Base-by-base conservation (phyloP, 2,113 vertebrate genomes). In the Zapus hudsonius region DNA sequence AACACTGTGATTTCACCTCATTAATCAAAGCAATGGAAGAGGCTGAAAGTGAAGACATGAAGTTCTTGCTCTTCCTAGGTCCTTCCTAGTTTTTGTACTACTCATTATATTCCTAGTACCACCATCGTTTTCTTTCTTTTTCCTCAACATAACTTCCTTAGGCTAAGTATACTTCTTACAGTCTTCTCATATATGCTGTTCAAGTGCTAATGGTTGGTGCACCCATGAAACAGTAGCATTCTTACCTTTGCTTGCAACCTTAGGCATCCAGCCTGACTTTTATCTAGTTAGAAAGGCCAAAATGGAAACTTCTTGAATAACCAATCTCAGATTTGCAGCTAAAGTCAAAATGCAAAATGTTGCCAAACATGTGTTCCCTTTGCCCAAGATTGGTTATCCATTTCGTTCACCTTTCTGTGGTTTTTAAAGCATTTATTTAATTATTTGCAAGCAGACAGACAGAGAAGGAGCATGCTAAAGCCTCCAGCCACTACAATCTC, bases 331-430 rank as follows among this genome's bases (percentile, higher is more conserved):
- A 79, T 88, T n/a, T 70, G 79, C 93, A 96, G 47, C 79, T 93
- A 36, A 94, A 93, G 69, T 84, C n/a, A 91, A 87, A 72, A 84
- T 52, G 44, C 23, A 84, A 38, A 84, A 83, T 88, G 52, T 75
- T 95, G 82, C 64, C 92, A 96, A 90, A 63, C 87, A 87, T 52
- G 40, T 95, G 93, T 40, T 94, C 64, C 63, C 33, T 90, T 93
- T 95, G 57, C 59, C 69, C 81, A 81, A 87, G 63, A 19, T 59
- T 94, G 31, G 15, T 74, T 64, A 74, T 73, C 83, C 17, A 69
- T n/a, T 75, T 89, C 67, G 84, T 0, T 42, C 87, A 57, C 88
- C 73, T 95, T 67, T 84, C n/a, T n/a, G n/a, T n/a, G n/a, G n/a
- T n/a, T n/a, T n/a, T n/a, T n/a, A n/a, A n/a, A n/a, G n/a, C n/a